Evolutionary conservation across 2,113 vertebrate genomes (phyloP), one percentile per base, ranked within the genome.

Genomic region (Cebidichthys violaceus): DNA sequence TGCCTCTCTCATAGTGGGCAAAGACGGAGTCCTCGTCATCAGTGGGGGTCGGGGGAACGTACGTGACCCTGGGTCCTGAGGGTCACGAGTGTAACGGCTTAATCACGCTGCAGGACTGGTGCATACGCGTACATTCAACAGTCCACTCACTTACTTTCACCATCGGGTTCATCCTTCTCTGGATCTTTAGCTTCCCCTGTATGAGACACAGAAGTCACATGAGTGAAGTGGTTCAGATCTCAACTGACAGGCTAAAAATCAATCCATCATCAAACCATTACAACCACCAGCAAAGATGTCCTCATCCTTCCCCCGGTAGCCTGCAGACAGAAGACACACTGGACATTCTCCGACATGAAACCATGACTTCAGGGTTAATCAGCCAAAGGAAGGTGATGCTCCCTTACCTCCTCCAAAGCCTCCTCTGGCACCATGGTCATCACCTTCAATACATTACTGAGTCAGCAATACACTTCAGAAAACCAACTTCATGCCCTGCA

Each of bases 1-100:
- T 96, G 75, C 98, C 98, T 0, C 94, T 94, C 79, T 96, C 87
- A 29, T 98, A 98, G 79, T 81, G 97, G 57, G 96, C 91, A 91
- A 99, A 99, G 69, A 99, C 95, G 2, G 96, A 89, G 2, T 90
- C 84, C 43, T 99, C 98, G 29, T 96, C 95, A 14, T 97, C 96
- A 27, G 97, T 93, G 5, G 97, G 97, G 9, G 96, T 92, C 1
- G 97, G 97, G 0, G 98, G 98, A 22, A 99, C 67, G 0, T 99
- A 99, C 0, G 95, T 97, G 82, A 99, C 96, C 81, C 83, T 97
- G 0, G 96, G 97, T 83, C 92, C 97, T 97, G 91, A 2, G 7
- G 75, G 82, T 62, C 17, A 73, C 10, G 71, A 22, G 1, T 27
- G 6, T 17, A 18, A 4, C 37, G 24, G n/a, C 3, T 5, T 20